A percentile compares a stretch with the other conserved stretches of the same genome.
phyloP scores from a whole-genome alignment of 2,797 vertebrate species.

The Pseudocheirus occidentalis region DNA sequence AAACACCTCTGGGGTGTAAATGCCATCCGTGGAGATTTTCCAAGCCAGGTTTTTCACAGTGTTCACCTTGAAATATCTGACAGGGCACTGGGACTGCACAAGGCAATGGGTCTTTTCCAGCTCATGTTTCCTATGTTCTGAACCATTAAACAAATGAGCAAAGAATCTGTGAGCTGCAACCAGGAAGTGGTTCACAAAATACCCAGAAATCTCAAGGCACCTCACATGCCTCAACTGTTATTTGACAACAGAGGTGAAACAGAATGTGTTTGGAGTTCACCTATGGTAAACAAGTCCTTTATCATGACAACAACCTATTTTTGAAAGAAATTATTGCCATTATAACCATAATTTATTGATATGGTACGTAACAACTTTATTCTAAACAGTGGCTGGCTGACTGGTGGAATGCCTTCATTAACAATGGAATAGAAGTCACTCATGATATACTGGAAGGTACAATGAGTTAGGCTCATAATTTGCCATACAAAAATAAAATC shows the following conservation, averaged over 20 bases:
- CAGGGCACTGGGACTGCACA: background rate
- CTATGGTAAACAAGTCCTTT: constrained; percentile 72
- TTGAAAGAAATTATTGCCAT: constrained; percentile 50
- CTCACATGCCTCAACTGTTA: constrained; percentile 6
- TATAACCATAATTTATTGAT: constrained; percentile 69
- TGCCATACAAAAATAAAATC: constrained; percentile 21
- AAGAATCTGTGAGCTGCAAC: constrained; percentile 54
- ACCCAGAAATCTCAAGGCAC: constrained; percentile 36
- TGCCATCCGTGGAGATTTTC: background rate
- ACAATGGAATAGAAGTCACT: background rate
- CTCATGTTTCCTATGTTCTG: background rate
- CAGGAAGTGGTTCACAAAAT: constrained; percentile 30
- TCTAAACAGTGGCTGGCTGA: constrained; percentile 61
- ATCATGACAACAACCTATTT: constrained; percentile 60
- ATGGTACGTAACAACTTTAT: constrained; percentile 46
- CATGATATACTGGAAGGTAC: background rate
- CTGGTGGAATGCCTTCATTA: constrained; percentile 52
- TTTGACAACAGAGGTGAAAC: constrained; percentile 63
- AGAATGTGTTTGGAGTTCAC: constrained; percentile 65
- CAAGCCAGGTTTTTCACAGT: constrained; percentile 51
- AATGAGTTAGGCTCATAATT: constrained; percentile 46
- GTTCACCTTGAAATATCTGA: background rate
- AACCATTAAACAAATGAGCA: constrained; percentile 36
- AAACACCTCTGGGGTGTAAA: constrained; percentile 51
- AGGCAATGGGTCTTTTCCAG: constrained; percentile 8